phyloP scores from a whole-genome alignment of 2,797 vertebrate species.

The Malurus leucopterus region DNA sequence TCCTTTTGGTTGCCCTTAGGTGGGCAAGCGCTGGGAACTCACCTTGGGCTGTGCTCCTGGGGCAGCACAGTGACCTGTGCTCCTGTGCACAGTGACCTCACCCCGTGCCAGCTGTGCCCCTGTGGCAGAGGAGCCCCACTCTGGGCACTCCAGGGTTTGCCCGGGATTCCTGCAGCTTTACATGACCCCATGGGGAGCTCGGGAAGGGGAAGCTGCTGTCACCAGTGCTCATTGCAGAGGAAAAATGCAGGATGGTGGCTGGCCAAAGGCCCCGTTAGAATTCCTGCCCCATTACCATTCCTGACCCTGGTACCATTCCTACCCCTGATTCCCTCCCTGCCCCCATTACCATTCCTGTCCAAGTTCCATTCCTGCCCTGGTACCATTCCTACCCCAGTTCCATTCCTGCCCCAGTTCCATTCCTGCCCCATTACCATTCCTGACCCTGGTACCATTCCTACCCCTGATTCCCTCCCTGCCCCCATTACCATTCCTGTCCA shows the following conservation, averaged over 20 bases:
- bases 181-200: not conserved
- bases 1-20: fast-evolving
- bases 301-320: too few relatives aligned
- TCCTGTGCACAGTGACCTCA: fast-evolving
- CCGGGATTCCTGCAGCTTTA: not conserved
- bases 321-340: too few relatives aligned
- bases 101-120: fast-evolving
- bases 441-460: too few relatives aligned
- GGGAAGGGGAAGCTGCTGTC: not conserved
- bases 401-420: not conserved
- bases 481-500: too few relatives aligned
- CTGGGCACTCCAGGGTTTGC: not conserved
- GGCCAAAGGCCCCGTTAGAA: not conserved
- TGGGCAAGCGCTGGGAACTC: not conserved
- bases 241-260: not conserved
- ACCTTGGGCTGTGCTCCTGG: not conserved
- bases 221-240: not conserved
- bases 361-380: too few relatives aligned
- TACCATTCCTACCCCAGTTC: too few relatives aligned
- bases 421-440: not conserved
- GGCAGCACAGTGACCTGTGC: fast-evolving
- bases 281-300: too few relatives aligned
- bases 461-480: too few relatives aligned
- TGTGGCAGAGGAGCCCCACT: fast-evolving
- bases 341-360: too few relatives aligned